These are phyloP conservation scores for Antechinus flavipes DNA, from an alignment of 2,113 vertebrate genomes.

Conservation along the genomic window DNA sequence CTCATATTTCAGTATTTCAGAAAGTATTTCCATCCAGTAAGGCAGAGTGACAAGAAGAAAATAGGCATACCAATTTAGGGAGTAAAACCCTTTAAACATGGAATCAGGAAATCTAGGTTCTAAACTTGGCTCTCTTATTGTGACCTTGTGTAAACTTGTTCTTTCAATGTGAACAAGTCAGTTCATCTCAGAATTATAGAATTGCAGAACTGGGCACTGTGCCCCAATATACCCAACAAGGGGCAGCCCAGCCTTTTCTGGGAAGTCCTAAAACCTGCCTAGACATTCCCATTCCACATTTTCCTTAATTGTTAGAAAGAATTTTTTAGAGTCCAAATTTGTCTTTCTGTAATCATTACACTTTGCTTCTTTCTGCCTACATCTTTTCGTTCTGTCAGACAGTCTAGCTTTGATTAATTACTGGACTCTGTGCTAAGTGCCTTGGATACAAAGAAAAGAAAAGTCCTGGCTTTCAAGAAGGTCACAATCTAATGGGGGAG, in stretches of 20 bases:
- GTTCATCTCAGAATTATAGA: background rate
- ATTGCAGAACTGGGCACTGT: background rate
- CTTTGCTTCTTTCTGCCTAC: background rate
- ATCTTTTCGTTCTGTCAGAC: background rate
- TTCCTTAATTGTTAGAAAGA: background rate
- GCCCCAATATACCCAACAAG: background rate
- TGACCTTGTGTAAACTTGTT: background rate
- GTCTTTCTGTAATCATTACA: background rate
- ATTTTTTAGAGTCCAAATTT: background rate
- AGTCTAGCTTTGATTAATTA: background rate
- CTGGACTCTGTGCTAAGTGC: background rate
- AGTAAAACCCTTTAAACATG: background rate
- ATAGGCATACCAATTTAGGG: background rate
- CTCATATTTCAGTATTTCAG: background rate
- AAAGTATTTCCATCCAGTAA: background rate
- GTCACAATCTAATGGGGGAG: background rate
- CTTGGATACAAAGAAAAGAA: background rate
- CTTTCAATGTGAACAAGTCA: background rate
- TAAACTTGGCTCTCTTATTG: background rate
- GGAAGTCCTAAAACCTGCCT: background rate
- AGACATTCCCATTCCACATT: background rate
- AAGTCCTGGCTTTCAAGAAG: background rate
- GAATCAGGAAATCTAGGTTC: background rate
- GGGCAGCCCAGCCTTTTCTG: background rate
- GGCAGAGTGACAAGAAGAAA: background rate